Evolutionary conservation across 1,140 invertebrate species (phyloP), one percentile per base, ranked within the genome.

Genomic region (Sitodiplosis mosellana): DNA sequence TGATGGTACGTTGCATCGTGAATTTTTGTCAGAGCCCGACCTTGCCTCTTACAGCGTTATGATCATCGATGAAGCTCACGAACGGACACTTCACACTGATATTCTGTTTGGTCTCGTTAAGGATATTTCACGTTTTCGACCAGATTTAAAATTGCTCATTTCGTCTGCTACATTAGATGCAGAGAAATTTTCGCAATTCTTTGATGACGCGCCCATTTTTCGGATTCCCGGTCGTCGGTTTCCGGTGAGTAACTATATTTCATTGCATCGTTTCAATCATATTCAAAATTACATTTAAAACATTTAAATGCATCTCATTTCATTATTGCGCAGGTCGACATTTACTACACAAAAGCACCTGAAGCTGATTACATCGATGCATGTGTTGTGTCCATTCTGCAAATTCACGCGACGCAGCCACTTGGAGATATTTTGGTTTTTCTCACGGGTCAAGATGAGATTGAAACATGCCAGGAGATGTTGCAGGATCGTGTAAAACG

Each of bases 61-160:
- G 80, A 99, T 99, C 50, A 95, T 99, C 61, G 95, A 99, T 64
- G 96, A 99, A 73, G 96, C 96, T 55, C 96, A 99, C 66, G 96
- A 99, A 64, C 68, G 95, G 41, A 99, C 95, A 0, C 71, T 99
- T 6, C 94, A 99, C 56, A 99, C 95, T 4, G 96, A 99, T 65
- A 91, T 99, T 59, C 69, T 99, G 33, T 99, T 99, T 70, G 95
- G 96, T 18, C 71, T 99, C 37, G 88, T 99, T 0, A 99, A 99
- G 71, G 95, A 99, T 66, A 97, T 99, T 52, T 80, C 91, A 1
- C 71, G 92, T 48, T 98, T 96, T 70, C 73, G 94, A 53, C 76
- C 86, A 0, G 92, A 98, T 64, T 70, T 99, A 15, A 99, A 99
- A 69, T 67, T 99, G 1, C 67, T 99, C 0, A 97, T 99, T 57